Evolutionary conservation across 2,888 invertebrate genomes (phyloP), one percentile per base, ranked within the genome.

Genomic region (Pyrochroa serraticornis): DNA sequence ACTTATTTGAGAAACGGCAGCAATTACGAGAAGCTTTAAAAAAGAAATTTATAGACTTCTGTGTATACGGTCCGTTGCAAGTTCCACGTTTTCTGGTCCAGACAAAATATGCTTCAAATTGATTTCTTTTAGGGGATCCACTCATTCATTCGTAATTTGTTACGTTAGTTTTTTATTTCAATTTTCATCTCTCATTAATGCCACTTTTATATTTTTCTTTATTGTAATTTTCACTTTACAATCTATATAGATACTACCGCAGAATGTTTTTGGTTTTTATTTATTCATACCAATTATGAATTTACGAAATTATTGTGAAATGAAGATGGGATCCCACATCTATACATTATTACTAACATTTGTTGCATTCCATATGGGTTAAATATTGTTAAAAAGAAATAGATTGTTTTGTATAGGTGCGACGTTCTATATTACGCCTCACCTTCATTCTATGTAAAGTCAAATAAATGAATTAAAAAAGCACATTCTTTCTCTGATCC

Each of bases 21-120:
- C 89, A 93, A 79, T 81, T 95, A 71, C 84, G 95, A 51, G 89
- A 92, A 78, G 91, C 87, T 55, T 82, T 95, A 60, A 88, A 89
- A 74, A 87, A 89, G 76, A 89, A 91, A 77, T 95, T 95, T 76
- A 92, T 89, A 64, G 87, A 90, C 78, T 81, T 93, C 71, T 92
- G 93, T 79, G 83, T 82, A 30, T 83, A 82, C 68, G 82, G 82
- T 47, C 83, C 83, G 30, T 67, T 74, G 58, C 73, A 74, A 56
- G 75, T 77, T 65, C 79, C 79, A 58, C 74, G 76, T 64, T 69
- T 78, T 62, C 72, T 78, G 55, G 70, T 77, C 54, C 77, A 76
- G 65, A 71, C 77, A 59, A 78, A 76, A 69, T 77, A 75, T 69
- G 75, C 76, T 70, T 75, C 77, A 60, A 78, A 78, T 69, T 78